Conservation (phyloP, 1,140 invertebrate species). For the Meteorus sp. region DNA sequence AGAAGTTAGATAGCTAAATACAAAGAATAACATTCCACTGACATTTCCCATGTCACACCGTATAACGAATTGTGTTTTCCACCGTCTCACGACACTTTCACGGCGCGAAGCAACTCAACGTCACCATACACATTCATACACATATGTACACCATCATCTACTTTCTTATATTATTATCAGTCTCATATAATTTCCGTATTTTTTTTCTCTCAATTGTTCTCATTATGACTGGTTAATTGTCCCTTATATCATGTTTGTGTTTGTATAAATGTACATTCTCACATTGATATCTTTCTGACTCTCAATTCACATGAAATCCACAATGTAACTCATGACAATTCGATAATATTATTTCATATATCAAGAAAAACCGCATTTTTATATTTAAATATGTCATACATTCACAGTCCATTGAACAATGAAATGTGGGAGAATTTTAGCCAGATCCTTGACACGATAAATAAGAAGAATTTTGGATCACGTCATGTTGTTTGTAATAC, state of each 20-base stretch:
- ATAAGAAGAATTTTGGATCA: no score
- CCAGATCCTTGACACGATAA: no score
- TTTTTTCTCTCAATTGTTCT: conserved; percentile 7
- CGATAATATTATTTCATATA: no score
- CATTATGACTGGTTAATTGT: not conserved
- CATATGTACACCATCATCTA: not conserved
- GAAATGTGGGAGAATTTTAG: no score
- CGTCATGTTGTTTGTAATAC: no score
- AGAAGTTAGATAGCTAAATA: not conserved
- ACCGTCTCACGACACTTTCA: conserved; percentile 26
- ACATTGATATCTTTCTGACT: no score
- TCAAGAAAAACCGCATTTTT: no score
- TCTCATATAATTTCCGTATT: not conserved
- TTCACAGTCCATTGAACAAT: no score
- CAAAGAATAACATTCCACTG: conserved; percentile 24
- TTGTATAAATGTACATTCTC: no score
- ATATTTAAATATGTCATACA: no score
- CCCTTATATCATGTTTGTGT: conserved; percentile 6
- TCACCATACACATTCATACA: not conserved
- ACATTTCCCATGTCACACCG: conserved; percentile 20
- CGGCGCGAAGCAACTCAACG: not conserved
- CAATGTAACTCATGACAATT: no score
- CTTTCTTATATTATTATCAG: conserved; percentile 3
- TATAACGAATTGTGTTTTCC: conserved; percentile 20
- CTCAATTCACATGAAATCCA: no score